Evolutionary conservation across 2,888 invertebrate genomes (phyloP).

Genomic region (Epirrhoe alternata): DNA sequence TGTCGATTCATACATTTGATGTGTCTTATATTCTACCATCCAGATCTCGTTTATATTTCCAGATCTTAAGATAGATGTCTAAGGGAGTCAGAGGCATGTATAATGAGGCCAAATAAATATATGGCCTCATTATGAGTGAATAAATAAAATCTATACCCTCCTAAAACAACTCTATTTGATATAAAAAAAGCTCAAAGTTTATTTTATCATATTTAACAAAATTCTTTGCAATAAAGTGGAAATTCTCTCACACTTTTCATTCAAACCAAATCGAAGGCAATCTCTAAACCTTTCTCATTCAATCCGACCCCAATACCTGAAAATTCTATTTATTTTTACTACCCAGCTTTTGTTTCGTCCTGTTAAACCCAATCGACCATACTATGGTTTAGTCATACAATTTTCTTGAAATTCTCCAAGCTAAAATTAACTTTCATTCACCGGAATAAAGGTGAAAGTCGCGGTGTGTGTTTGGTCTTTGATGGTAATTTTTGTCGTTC

Average conservation of each 20-base stretch:
- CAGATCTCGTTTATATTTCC: too few relatives aligned
- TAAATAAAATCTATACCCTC: too few relatives aligned
- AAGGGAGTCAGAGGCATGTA: too few relatives aligned
- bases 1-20: too few relatives aligned
- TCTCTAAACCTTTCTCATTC: slow-evolving; percentile 16
- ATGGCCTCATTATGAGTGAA: too few relatives aligned
- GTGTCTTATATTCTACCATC: too few relatives aligned
- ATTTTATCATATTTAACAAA: background rate
- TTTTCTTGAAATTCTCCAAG: slow-evolving; percentile 14
- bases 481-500: slow-evolving; percentile 22
- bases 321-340: slow-evolving; percentile 25
- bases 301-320: slow-evolving; percentile 26
- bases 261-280: background rate
- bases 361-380: slow-evolving; percentile 23
- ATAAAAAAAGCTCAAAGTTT: too few relatives aligned
- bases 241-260: background rate
- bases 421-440: slow-evolving; percentile 1
- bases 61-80: too few relatives aligned
- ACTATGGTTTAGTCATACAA: slow-evolving; percentile 21
- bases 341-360: slow-evolving; percentile 23
- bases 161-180: too few relatives aligned
- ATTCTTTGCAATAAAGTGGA: background rate
- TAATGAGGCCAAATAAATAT: too few relatives aligned
- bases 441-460: slow-evolving; percentile 11
- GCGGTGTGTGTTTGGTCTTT: background rate